Base-by-base conservation (phyloP, 2,113 vertebrate species). In the Candoia aspera region DNA sequence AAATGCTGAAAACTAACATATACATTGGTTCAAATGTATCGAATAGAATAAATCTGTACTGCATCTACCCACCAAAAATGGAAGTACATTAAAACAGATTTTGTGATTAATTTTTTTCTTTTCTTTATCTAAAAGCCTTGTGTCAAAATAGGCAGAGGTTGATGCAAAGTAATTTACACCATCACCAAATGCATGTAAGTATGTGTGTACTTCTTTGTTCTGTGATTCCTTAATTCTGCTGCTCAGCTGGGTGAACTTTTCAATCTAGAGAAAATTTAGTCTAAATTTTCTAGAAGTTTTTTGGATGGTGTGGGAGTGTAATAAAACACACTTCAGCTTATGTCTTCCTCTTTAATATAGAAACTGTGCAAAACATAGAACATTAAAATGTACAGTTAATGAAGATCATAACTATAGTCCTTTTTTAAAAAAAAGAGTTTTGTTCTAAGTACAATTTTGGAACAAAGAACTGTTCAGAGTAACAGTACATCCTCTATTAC, bases 381-480 rank as follows among this genome's bases (percentile, higher is more conserved):
- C 60, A 49, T 1, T 90, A 10, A 23, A 90, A 59, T 92, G 87
- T 42, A 85, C 89, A 58, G 93, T 93, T 68, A 59, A 73, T 13
- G 3, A 53, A 5, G 29, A 55, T 79, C 93, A 58, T 17, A 49
- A 88, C 62, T 93, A 90, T 93, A 84, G 11, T 84, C 54, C 42
- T 87, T 33, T 90, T 94, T 93, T 94, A 94, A 62, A 37, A 79
- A 93, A 94, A 3, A 0, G 33, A 89, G 33, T 11, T 73, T 92
- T 59, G 88, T 59, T 57, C 23, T 92, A 92, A 55, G 84, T 62
- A 93, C 1, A 93, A 89, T 42, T 68, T 57, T 60, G 84, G 33
- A 21, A 3, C 92, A 26, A 60, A 54, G 13, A 95, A 91, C 1
- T 91, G 49, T 91, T 93, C 62, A 95, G 91, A 95, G 90, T 2